Conservation (phyloP, 2,797 vertebrate species). For the Periophthalmus magnuspinnatus region DNA sequence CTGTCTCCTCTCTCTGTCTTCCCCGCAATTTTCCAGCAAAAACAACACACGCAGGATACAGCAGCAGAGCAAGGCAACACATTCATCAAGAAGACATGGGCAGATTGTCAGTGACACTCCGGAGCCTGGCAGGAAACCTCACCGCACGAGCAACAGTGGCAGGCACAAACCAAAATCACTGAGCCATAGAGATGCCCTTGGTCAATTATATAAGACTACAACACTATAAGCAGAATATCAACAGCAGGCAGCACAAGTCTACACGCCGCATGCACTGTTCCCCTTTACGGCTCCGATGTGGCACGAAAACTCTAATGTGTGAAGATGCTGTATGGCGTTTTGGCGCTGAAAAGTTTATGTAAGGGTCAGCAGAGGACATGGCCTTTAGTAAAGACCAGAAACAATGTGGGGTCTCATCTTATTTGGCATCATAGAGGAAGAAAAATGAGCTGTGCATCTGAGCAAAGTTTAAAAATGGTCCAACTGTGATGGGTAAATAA, state of each 20-base stretch:
- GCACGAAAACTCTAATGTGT: conserved; percentile 26
- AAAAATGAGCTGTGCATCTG: neutral
- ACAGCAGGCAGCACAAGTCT: conserved; percentile 33
- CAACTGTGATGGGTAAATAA: neutral
- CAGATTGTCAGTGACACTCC: conserved; percentile 72
- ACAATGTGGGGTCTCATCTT: neutral
- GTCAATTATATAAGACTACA: conserved; percentile 70
- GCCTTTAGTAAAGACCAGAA: neutral
- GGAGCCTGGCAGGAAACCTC: conserved; percentile 66
- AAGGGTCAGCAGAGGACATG: neutral
- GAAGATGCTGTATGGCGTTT: conserved; percentile 2
- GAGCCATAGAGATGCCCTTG: conserved; percentile 60
- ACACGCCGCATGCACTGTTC: conserved; percentile 7
- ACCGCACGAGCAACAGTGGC: conserved; percentile 61
- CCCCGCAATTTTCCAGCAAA: conserved; percentile 41
- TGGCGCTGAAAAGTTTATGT: neutral
- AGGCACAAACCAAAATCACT: conserved; percentile 58
- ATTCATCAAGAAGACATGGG: conserved; percentile 68
- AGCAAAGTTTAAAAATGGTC: neutral
- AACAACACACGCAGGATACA: conserved; percentile 47
- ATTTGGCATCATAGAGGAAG: neutral
- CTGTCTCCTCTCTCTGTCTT: conserved; percentile 21
- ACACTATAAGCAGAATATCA: conserved; percentile 26
- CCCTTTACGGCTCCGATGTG: conserved; percentile 40
- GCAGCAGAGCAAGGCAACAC: conserved; percentile 34